Conservation (phyloP, 2,888 invertebrate species). For the Xanthorhoe spadicearia region DNA sequence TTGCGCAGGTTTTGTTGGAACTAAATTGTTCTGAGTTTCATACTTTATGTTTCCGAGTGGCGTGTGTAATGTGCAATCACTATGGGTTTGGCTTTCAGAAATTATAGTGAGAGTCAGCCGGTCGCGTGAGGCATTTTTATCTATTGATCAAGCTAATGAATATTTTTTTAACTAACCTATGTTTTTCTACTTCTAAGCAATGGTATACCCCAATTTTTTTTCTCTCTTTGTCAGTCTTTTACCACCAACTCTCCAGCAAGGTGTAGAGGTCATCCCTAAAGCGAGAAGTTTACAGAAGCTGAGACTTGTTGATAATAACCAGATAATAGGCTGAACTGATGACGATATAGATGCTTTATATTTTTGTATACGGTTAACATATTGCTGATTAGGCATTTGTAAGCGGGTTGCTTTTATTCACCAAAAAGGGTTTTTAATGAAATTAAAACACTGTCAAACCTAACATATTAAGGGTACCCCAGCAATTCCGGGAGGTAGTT, state of each 20-base stretch:
- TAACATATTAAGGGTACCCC: constrained; percentile 35
- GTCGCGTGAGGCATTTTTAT: not conserved
- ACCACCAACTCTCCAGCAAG: too few relatives aligned
- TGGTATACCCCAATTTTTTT: too few relatives aligned
- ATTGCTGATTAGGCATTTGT: not conserved
- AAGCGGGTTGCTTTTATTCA: constrained; percentile 13
- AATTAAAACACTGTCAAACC: constrained; percentile 34
- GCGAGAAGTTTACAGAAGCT: too few relatives aligned
- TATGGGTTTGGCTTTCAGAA: constrained; percentile 11
- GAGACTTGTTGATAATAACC: too few relatives aligned
- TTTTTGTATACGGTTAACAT: not conserved
- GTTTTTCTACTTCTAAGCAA: too few relatives aligned
- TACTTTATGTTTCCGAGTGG: constrained; percentile 23
- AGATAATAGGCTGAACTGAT: too few relatives aligned
- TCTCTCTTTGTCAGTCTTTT: too few relatives aligned
- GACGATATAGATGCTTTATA: too few relatives aligned
- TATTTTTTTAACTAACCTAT: too few relatives aligned
- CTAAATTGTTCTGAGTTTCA: constrained; percentile 28
- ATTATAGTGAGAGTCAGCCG: not conserved
- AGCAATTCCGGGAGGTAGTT: constrained; percentile 54
- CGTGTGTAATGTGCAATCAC: constrained; percentile 18
- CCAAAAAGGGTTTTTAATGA: constrained; percentile 26
- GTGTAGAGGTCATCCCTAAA: too few relatives aligned
- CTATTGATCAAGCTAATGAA: not conserved
- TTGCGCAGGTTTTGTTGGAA: constrained; percentile 50